Conservation (phyloP, 2,888 invertebrate genomes). For the Drosophila buzzatii region DNA sequence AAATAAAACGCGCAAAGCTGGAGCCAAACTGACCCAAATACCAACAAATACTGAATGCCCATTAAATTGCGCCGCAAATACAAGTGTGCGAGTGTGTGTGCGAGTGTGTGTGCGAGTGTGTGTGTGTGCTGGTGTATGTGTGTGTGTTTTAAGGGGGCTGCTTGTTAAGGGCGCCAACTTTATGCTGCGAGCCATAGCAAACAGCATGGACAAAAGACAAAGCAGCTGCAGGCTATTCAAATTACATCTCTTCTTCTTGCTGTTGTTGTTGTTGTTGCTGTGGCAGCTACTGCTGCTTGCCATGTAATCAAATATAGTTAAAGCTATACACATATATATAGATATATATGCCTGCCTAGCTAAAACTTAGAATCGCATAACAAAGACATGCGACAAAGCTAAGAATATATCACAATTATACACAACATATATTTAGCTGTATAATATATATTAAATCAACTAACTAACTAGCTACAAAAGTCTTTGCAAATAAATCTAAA, state of each 20-base stretch:
- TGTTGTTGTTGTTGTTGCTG: conserved; percentile 11
- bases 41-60: conserved; percentile 68
- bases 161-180: conserved; percentile 14
- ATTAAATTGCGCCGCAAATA: conserved; percentile 59
- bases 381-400: too few relatives aligned
- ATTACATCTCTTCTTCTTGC: background rate
- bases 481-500: background rate
- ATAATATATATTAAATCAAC: background rate
- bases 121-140: background rate
- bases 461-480: background rate
- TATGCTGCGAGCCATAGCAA: conserved; percentile 7
- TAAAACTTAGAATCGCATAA: conserved; percentile 21
- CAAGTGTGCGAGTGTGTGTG: background rate
- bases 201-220: conserved; percentile 2
- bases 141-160: conserved; percentile 7
- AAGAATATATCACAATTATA: background rate
- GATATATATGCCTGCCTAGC: background rate
- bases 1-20: conserved; percentile 25
- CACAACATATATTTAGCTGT: too few relatives aligned
- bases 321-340: conserved; percentile 5
- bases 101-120: background rate
- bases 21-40: conserved; percentile 74
- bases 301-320: conserved; percentile 13
- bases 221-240: conserved; percentile 17
- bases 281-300: conserved; percentile 31